Conservation (phyloP, 2,113 vertebrate species). For the Ia io region DNA sequence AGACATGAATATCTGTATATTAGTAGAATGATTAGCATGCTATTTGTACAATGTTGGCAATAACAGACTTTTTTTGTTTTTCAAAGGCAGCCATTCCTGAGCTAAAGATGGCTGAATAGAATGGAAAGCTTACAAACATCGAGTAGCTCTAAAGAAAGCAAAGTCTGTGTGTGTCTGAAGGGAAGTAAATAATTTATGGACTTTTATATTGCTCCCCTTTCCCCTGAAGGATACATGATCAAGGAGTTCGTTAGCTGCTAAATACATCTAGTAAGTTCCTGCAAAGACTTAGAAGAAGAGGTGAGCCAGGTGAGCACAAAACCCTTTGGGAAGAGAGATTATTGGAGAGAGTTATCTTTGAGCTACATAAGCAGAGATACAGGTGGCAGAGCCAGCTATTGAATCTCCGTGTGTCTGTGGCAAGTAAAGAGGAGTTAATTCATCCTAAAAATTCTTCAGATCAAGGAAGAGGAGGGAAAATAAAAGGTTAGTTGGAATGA, state of each 20-base stretch:
- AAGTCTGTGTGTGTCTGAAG: background rate
- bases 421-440: background rate
- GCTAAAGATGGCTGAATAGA: background rate
- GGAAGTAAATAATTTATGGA: background rate
- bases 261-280: background rate
- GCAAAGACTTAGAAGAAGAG: background rate
- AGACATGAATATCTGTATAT: background rate
- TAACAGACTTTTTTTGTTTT: background rate
- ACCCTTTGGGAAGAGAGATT: background rate
- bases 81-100: background rate
- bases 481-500: constrained; percentile 51
- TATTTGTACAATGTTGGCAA: background rate
- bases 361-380: background rate
- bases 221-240: background rate
- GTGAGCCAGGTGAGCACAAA: background rate
- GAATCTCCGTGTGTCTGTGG: background rate
- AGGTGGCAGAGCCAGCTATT: background rate
- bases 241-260: background rate
- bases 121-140: background rate
- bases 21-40: background rate
- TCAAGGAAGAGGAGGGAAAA: constrained; percentile 50
- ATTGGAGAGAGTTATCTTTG: background rate
- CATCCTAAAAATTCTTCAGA: background rate
- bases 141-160: background rate
- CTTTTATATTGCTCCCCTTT: background rate